Base-by-base conservation (phyloP, 2,113 vertebrate species). In the Lophura nycthemera region DNA sequence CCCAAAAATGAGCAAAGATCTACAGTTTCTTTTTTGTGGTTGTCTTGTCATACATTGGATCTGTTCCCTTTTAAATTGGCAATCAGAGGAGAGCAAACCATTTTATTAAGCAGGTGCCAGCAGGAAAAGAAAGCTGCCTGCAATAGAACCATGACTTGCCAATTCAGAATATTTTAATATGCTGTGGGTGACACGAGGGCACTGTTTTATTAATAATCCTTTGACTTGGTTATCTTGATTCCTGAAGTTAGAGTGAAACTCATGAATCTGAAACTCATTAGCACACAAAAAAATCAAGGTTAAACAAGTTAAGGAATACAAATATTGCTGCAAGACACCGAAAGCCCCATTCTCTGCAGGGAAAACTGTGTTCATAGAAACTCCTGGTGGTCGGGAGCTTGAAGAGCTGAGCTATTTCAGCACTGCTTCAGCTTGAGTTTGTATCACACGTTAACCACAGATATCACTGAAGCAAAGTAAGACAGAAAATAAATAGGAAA, bases 281-380 rank as follows among this genome's bases (percentile, higher is more conserved):
- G 18, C 21, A 6, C 13, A 1, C 6, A 48, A 72, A 61, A 29
- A 81, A 32, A 32, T 61, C 54, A n/a, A 12, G 10, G 42, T 30
- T 20, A 45, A 21, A 52, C 16, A 24, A 32, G 66, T 34, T 17
- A 59, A 16, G 24, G 16, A n/a, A 32, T 22, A 21, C 50, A 10
- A 34, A 34, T 30, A 17, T 22, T 3, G 1, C 61, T 70, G 50
- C 30, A 8, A 12, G 60, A 27, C 42, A 21, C 64, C 30, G 19
- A 79, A 18, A 83, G 27, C 14, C 73, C 13, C 24, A 1, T n/a
- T 25, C 15, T 64, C 13, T 56, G 20, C 14, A 0, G 0, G 42
- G 43, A 63, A 36, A 61, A 47, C 13, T 20, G 14, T 50, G 25
- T 19, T 40, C 42, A 19, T 7, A 0, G 2, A 48, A 50, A 34